Base-by-base conservation (phyloP, 1,140 invertebrate genomes). In the Anthonomus grandis region DNA sequence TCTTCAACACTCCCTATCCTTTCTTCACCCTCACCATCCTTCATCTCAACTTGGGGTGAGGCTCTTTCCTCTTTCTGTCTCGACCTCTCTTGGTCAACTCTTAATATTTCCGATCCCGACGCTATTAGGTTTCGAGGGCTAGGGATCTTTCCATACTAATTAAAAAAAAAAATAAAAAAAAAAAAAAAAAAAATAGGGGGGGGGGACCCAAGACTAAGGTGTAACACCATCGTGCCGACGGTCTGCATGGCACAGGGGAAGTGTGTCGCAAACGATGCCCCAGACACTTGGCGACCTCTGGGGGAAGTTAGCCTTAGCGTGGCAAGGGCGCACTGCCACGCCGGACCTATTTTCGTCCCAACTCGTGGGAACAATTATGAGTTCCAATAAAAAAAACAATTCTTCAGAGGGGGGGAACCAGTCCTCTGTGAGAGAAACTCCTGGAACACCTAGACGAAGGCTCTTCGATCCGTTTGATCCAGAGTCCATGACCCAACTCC, bases 321-420 rank as follows among this genome's bases (percentile, higher is more conserved):
- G 46, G 46, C 17, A 48, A 48, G 24, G 46, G 46, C 46, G 46
- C 46, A 48, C 46, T 48, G 24, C 46, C 46, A 8, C 24, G 46
- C 46, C 18, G 46, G 46, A 48, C 46, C 5, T 27, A 27, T 1
- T 25, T 25, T 25, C 46, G 46, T 8, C 24, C 46, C 46, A 13
- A 17, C 46, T 48, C 46, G 46, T 48, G 46, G 46, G 46, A 48
- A 45, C n/a, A n/a, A 31, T n/a, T n/a, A n/a, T n/a, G n/a, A n/a
- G n/a, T n/a, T n/a, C n/a, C n/a, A n/a, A n/a, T n/a, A n/a, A n/a
- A n/a, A n/a, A n/a, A n/a, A n/a, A n/a, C n/a, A n/a, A n/a, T n/a
- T n/a, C n/a, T n/a, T n/a, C n/a, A n/a, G n/a, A n/a, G n/a, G n/a
- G n/a, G n/a, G n/a, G n/a, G n/a, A n/a, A n/a, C n/a, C n/a, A n/a